Base-by-base conservation (phyloP, 1,140 invertebrate species). In the Trichonephila clavata region DNA sequence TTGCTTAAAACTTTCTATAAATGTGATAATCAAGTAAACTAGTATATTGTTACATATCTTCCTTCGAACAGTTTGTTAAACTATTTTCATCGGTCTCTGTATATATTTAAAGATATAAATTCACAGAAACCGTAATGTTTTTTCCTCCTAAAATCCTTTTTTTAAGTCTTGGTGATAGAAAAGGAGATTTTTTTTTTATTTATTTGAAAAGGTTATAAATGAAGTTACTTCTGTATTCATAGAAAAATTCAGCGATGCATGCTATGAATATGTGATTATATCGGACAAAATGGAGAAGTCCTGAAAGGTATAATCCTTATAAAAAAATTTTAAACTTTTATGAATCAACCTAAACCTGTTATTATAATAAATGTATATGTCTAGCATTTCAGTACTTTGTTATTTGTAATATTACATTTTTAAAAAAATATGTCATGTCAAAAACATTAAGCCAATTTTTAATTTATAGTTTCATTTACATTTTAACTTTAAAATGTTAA, bases 201-300 rank as follows among this genome's bases (percentile, higher is more conserved):
- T 77, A 3, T 39, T 32, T 20, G 71, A 77, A 77, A 77, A 39
- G 7, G 71, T 39, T 16, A 39, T 77, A 39, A 32, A 77, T 7
- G 71, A 77, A 77, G 71, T 77, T 77, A 77, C 71, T 77, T 39
- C 27, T 32, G 32, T 77, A 77, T 77, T 77, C 71, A 77, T 77
- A 39, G 71, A 77, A 77, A 77, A 39, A 10, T 14, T 16, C 71
- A 77, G 32, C 14, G 71, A 13, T 8, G 71, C 27, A 39, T 77
- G 27, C 16, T 77, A 32, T 77, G 71, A 77, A 77, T 77, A 32
- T 39, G 27, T 39, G 71, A 77, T 77, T 77, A 77, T 77, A 18
- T 20, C 4, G 27, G n/a, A 77, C 24, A 68, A 68, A n/a, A 68
- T 14, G 10, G 10, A 68, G 65, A 3, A 68, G 7, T 8, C 24